A percentile compares a stretch with the other conserved stretches of the same genome.
Evolutionary conservation across 1,140 invertebrate genomes (phyloP).

Genomic region (Drosophila navojoa): DNA sequence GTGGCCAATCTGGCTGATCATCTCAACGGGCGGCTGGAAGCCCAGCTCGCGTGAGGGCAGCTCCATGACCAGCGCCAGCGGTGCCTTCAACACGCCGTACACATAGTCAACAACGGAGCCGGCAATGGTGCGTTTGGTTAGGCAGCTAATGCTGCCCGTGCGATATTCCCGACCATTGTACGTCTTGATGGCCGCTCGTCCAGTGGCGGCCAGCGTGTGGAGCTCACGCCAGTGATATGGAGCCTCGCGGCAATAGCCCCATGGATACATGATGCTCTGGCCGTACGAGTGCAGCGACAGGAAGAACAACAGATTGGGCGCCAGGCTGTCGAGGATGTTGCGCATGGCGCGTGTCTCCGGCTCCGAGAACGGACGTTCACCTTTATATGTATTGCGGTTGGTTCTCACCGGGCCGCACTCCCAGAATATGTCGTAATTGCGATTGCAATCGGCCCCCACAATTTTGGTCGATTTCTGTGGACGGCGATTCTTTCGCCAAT

Average conservation of each 20-base stretch:
- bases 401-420: slow-evolving; percentile 85
- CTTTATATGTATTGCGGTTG: slow-evolving; percentile 88
- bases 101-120: slow-evolving; percentile 90
- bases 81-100: slow-evolving; percentile 86
- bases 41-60: slow-evolving; percentile 86
- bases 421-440: slow-evolving; percentile 89
- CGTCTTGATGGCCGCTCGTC: slow-evolving; percentile 84
- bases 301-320: slow-evolving; percentile 86
- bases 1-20: slow-evolving; percentile 86
- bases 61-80: slow-evolving; percentile 89
- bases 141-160: slow-evolving; percentile 68
- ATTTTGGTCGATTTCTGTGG: slow-evolving; percentile 84
- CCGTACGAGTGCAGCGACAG: slow-evolving; percentile 89
- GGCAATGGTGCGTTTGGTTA: slow-evolving; percentile 86
- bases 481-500: slow-evolving; percentile 86
- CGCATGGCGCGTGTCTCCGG: slow-evolving; percentile 88
- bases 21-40: slow-evolving; percentile 86
- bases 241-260: slow-evolving; percentile 85
- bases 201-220: slow-evolving; percentile 82
- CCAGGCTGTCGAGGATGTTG: slow-evolving; percentile 85
- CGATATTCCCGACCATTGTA: slow-evolving; percentile 85
- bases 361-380: slow-evolving; percentile 90
- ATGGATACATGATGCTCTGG: slow-evolving; percentile 86
- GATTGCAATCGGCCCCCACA: slow-evolving; percentile 87
- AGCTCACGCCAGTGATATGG: slow-evolving; percentile 65